Evolutionary conservation across 2,888 invertebrate genomes (phyloP).

Genomic region (Chymomyza procnemis): DNA sequence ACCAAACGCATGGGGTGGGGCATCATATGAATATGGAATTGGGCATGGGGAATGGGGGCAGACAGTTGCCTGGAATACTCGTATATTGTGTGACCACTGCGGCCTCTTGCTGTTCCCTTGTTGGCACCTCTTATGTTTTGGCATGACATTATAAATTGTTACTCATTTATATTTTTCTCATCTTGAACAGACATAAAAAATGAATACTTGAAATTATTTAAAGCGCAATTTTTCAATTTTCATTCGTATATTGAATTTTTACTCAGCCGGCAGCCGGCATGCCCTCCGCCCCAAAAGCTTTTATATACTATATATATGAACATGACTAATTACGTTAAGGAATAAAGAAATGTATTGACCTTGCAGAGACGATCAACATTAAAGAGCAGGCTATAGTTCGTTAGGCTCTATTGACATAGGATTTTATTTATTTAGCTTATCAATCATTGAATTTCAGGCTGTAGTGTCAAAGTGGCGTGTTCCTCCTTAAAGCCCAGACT

Average conservation of each 20-base stretch:
- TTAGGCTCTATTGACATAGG: no score
- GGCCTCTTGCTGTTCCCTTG: conserved; percentile 19
- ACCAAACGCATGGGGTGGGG: neutral
- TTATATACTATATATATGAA: neutral
- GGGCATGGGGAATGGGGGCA: neutral
- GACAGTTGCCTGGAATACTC: neutral
- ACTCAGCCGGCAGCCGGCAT: neutral
- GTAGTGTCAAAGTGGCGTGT: no score
- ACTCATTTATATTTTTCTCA: conserved; percentile 2
- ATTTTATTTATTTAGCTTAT: no score
- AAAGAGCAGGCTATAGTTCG: no score
- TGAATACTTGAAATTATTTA: conserved; percentile 38
- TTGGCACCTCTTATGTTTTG: conserved; percentile 26
- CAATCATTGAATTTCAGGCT: no score
- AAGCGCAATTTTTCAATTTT: conserved; percentile 40
- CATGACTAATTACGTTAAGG: neutral
- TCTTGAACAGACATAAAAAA: conserved; percentile 6
- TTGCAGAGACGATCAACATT: no score
- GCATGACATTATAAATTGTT: conserved; percentile 13
- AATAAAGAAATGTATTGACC: neutral
- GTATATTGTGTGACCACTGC: neutral
- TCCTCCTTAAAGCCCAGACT: no score
- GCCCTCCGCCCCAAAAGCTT: neutral
- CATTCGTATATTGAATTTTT: conserved; percentile 7
- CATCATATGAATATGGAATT: neutral